Evolutionary conservation across 92 coral and sea anemone species (phyloP).

Genomic region (Phenganax subtilis): DNA sequence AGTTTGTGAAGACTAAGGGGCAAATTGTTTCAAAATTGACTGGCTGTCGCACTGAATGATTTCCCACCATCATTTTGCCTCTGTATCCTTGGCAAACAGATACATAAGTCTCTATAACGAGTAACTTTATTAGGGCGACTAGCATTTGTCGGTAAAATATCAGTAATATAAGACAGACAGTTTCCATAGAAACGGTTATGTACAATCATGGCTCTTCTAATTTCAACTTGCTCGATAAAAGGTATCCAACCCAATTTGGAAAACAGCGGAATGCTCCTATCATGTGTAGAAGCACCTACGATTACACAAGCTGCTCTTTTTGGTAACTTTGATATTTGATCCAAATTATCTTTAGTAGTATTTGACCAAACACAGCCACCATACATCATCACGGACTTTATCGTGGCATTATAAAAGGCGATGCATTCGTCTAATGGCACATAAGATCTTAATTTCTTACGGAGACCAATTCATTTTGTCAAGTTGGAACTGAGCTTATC

Average conservation of each 20-base stretch:
- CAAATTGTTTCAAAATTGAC: constrained; percentile 1
- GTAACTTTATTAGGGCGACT: not conserved
- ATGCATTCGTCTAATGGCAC: constrained; percentile 1
- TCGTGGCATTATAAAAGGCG: constrained; percentile 7
- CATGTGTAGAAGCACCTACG: not conserved
- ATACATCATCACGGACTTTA: constrained; percentile 10
- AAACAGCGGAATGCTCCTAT: not conserved
- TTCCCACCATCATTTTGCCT: not conserved
- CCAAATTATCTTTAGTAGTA: constrained; percentile 1
- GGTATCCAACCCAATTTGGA: constrained; percentile 9
- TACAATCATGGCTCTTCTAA: constrained; percentile 5
- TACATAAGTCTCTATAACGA: not conserved
- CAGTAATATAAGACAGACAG: not conserved
- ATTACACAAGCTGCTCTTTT: not conserved
- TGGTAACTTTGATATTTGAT: not conserved
- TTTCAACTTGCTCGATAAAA: constrained; percentile 7
- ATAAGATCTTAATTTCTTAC: constrained; percentile 8
- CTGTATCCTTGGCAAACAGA: not conserved
- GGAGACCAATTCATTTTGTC: constrained; percentile 2
- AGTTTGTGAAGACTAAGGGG: not conserved
- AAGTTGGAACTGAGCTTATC: constrained; percentile 1
- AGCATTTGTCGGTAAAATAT: not conserved
- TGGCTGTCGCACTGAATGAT: not conserved
- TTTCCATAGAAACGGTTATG: constrained; percentile 4
- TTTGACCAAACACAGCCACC: constrained; percentile 9